These are phyloP conservation scores for Zosterops hypoxanthus DNA, from an alignment of 2,113 vertebrate genomes.

Conservation along the genomic window DNA sequence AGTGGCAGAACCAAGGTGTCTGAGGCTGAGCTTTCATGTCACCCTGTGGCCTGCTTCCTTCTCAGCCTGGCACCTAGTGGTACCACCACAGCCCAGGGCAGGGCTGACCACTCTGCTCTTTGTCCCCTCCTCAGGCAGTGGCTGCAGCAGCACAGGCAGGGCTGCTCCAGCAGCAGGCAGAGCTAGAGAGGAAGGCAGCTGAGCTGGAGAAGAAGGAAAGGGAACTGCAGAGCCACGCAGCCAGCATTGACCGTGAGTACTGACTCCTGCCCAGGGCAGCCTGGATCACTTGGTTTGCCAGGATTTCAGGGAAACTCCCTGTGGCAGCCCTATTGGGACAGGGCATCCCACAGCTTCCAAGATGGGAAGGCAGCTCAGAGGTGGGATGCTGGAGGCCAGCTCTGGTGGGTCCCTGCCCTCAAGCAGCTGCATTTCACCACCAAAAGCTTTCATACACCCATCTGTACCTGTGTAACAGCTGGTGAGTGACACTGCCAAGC, in stretches of 20 bases:
- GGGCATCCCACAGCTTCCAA: too few species aligned
- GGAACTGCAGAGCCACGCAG: constrained; percentile 81
- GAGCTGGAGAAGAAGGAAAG: constrained; percentile 93
- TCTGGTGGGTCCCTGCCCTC: background rate
- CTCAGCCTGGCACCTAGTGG: background rate
- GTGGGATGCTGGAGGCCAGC: background rate
- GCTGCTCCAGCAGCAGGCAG: constrained; percentile 92
- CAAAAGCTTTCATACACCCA: fast-evolving
- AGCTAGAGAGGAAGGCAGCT: constrained; percentile 92
- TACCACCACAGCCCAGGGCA: background rate
- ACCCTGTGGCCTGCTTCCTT: background rate
- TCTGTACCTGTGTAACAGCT: fast-evolving
- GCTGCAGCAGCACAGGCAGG: constrained; percentile 86
- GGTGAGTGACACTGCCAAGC: fast-evolving
- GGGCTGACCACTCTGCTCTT: background rate
- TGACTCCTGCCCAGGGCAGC: background rate
- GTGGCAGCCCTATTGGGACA: background rate
- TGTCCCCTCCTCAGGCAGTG: constrained; percentile 69
- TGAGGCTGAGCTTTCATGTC: background rate
- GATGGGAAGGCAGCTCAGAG: background rate
- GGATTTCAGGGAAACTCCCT: background rate
- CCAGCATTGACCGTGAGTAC: constrained; percentile 72
- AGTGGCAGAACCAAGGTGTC: background rate
- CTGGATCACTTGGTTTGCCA: fast-evolving
- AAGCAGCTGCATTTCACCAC: background rate